Evolutionary conservation across 2,113 vertebrate species (phyloP).

Genomic region (Carettochelys insculpta): DNA sequence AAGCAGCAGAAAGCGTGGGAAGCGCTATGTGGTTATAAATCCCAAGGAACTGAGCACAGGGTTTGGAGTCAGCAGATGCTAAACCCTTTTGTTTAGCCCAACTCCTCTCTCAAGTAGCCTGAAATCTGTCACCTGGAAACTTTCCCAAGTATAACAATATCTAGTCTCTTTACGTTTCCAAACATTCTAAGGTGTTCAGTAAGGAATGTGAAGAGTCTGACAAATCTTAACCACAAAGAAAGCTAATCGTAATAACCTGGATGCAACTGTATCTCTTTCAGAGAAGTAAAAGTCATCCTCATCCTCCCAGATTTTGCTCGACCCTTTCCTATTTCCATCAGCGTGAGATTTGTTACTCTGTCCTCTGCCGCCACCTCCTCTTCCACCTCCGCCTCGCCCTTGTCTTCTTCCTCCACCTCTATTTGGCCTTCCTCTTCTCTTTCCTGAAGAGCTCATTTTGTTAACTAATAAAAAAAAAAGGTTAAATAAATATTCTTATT

Average conservation of each 20-base stretch:
- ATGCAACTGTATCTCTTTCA: constrained; percentile 70
- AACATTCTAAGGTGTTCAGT: not conserved
- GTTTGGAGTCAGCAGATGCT: not conserved
- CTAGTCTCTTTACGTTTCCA: not conserved
- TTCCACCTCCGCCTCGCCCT: constrained; percentile 58
- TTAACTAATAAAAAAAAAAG: constrained; percentile 30
- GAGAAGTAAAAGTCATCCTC: constrained; percentile 90
- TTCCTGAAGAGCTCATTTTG: constrained; percentile 78
- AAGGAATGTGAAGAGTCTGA: not conserved
- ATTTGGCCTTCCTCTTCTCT: constrained; percentile 87
- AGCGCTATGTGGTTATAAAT: not conserved
- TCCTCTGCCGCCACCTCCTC: constrained; percentile 43
- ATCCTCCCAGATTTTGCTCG: constrained; percentile 84
- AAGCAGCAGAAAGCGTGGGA: not conserved
- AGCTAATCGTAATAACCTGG: constrained; percentile 60
- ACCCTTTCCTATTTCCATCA: constrained; percentile 80
- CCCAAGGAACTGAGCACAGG: not conserved
- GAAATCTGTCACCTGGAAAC: not conserved
- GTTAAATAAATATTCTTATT: not conserved
- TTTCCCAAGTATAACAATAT: not conserved
- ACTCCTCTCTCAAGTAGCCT: not conserved
- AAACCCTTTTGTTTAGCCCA: not conserved
- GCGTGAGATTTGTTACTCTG: constrained; percentile 47
- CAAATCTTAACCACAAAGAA: not conserved
- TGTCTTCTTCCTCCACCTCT: constrained; percentile 83